Conservation (phyloP, 2,797 vertebrate genomes). For the Chelmon rostratus region DNA sequence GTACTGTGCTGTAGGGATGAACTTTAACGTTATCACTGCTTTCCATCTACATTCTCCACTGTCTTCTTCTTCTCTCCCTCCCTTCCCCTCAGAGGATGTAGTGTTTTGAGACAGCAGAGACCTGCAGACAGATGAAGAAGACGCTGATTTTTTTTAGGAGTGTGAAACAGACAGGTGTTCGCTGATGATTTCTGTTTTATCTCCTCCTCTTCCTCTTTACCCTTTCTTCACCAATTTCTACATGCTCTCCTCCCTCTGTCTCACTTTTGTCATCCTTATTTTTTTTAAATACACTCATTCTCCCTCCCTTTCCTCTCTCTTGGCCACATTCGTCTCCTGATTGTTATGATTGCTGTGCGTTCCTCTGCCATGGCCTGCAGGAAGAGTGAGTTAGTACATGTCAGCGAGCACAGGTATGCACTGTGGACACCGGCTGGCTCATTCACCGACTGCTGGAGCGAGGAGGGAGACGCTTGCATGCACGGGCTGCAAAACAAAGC, state of each 20-base stretch:
- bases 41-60: slow-evolving; percentile 29
- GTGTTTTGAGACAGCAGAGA: slow-evolving; percentile 19
- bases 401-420: slow-evolving; percentile 83
- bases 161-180: slow-evolving; percentile 81
- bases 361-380: slow-evolving; percentile 83
- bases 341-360: slow-evolving; percentile 82
- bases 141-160: slow-evolving; percentile 80
- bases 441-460: slow-evolving; percentile 37
- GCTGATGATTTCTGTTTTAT: slow-evolving; percentile 80
- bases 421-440: slow-evolving; percentile 73
- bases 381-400: slow-evolving; percentile 87
- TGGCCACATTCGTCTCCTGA: slow-evolving; percentile 68
- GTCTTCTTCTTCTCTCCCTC: slow-evolving; percentile 11
- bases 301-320: slow-evolving; percentile 31
- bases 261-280: slow-evolving; percentile 3
- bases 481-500: slow-evolving; percentile 22
- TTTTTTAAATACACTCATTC: slow-evolving; percentile 31
- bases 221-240: not conserved
- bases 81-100: slow-evolving; percentile 1
- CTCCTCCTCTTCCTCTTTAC: slow-evolving; percentile 14
- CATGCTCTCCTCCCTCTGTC: not conserved
- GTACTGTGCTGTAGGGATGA: slow-evolving; percentile 24
- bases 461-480: slow-evolving; percentile 26
- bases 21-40: slow-evolving; percentile 16
- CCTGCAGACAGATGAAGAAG: slow-evolving; percentile 43